A percentile compares a stretch with the other conserved stretches of the same genome.
These are phyloP conservation scores for Mungos mungo DNA, from an alignment of 2,113 vertebrate species.

Conservation along the genomic window DNA sequence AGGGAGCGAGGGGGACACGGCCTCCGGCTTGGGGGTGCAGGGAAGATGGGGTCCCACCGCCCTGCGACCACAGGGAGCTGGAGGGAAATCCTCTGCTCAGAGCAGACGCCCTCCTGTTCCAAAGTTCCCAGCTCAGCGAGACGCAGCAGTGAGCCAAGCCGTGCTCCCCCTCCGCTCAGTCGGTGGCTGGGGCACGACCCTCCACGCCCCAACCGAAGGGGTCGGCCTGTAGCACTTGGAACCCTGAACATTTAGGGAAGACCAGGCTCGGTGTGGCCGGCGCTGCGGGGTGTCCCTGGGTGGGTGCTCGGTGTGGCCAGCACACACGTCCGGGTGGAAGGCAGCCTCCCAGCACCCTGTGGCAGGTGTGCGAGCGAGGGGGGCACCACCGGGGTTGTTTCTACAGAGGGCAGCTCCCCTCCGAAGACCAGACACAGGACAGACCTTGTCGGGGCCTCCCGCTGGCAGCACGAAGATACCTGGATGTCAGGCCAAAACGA, in stretches of 20 bases:
- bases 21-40: background rate
- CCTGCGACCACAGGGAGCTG: background rate
- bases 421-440: background rate
- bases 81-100: too few species aligned
- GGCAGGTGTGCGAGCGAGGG: fast-evolving
- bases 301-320: too few species aligned
- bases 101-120: background rate
- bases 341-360: background rate
- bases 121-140: background rate
- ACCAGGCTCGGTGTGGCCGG: background rate
- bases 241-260: fast-evolving
- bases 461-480: background rate
- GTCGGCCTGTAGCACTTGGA: background rate
- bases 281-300: too few species aligned
- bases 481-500: background rate
- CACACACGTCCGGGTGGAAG: background rate
- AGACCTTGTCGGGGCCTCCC: background rate
- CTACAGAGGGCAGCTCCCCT: background rate
- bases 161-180: too few species aligned
- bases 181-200: background rate
- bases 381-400: background rate
- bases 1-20: too few species aligned
- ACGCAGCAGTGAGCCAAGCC: background rate
- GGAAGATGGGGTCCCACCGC: too few species aligned
- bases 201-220: background rate